Evolutionary conservation across 2,797 vertebrate genomes (phyloP), one percentile per base, ranked within the genome.

Genomic region (Cottoperca gobio): DNA sequence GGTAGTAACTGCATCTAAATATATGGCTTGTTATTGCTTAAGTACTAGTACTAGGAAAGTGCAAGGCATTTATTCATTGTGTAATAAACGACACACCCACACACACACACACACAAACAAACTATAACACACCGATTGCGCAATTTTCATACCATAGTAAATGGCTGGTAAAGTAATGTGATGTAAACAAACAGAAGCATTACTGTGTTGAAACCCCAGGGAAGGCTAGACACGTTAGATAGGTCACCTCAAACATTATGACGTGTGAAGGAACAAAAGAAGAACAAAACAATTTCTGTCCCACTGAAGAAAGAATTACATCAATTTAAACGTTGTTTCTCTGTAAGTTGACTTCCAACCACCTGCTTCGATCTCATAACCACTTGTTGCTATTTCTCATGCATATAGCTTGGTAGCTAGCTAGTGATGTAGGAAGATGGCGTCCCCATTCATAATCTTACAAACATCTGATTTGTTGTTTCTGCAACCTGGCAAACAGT

Each of bases 101-200:
- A 28, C 13, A 39, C 63, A 37, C 59, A 69, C 10, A 40, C 14
- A 26, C 19, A 75, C 55, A 64, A 64, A 33, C 10, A 59, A 46
- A 57, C 53, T 73, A 81, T 31, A 53, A 70, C 66, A 78, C 6
- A 45, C 9, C 14, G 43, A 53, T 77, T 78, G 31, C 24, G 58
- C 57, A 64, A 39, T 72, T 26, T n/a, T 65, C 69, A 62, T 79
- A 35, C 67, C 67, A 39, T 69, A 76, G 77, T 80, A 78, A 73
- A 70, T 21, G 23, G n/a, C 45, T 54, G 26, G 6, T 24, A 21
- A 26, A n/a, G 26, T 73, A 31, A 78, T 65, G 68, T n/a, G 33
- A 2, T 28, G 49, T 62, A 73, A 71, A 79, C 65, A 83, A 67
- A 75, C 1, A 55, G 24, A 31, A 9, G 12, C 6, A 40, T 46